Evolutionary conservation across 2,888 invertebrate genomes (phyloP), one percentile per base, ranked within the genome.

Genomic region (Campopleginae sp.): DNA sequence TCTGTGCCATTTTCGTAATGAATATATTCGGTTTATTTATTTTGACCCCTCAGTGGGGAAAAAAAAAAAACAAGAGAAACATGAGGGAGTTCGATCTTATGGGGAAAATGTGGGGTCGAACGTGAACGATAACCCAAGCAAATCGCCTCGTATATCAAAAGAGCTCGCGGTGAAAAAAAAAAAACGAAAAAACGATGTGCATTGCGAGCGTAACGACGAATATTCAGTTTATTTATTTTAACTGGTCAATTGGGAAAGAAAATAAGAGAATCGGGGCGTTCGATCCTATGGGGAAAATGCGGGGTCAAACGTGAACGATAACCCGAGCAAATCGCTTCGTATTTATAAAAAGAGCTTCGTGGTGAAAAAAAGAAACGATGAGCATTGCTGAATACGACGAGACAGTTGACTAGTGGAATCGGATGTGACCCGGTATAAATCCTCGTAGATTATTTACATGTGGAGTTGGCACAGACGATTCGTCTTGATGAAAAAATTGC

Each of bases 401-500:
- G 10, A 75, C 75, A 75, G 75, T 75, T 75, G n/a, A 63, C 63
- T 31, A 33, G 27, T 38, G 46, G 48, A 48, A 19, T 75, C 44
- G 61, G n/a, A 12, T 66, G 42, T 14, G 58, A 58, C 58, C 27
- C 58, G 58, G 58, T 58, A 58, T 58, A 58, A 58, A 66, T 48
- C 17, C 58, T 54, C 19, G 23, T 58, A 27, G 2, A 27, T 23
- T 19, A 27, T 23, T 19, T 8, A 48, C 44, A 74, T 66, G 74
- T 74, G 80, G 17, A 58, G 58, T 58, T 65, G 42, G 51, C 54
- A 61, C 46, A 38, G 38, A 33, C 42, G 33, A 70, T 74, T 19
- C 19, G 8, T 31, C 5, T 61, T 74, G 74, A 74, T 66, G 66
- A 46, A 66, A 74, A 74, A 80, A 80, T 74, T 54, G 54, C 80